Percentiles rank a stretch among this genome's conserved stretches.
These are phyloP conservation scores for Parotia lawesii DNA, from an alignment of 2,113 vertebrate genomes.

Conservation along the genomic window DNA sequence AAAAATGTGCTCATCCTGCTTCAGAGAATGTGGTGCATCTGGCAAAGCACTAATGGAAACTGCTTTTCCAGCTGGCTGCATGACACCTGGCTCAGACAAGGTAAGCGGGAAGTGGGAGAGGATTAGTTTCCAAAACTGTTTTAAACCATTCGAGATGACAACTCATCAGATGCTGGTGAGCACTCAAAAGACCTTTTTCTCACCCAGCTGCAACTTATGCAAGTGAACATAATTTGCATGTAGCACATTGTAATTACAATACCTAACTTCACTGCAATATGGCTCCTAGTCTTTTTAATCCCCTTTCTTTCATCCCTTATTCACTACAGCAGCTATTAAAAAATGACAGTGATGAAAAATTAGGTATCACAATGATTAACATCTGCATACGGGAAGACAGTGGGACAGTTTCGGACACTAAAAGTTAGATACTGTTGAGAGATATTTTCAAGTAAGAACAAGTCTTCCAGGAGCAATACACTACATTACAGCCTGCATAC, in stretches of 20 bases:
- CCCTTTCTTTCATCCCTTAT: background rate
- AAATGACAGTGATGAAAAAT: background rate
- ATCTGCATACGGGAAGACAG: background rate
- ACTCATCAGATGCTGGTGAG: background rate
- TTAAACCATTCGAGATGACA: background rate
- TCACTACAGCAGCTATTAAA: background rate
- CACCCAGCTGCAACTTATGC: background rate
- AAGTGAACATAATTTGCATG: background rate
- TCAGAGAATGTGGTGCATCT: background rate
- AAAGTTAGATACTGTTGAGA: background rate
- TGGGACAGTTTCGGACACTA: background rate
- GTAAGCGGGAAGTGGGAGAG: background rate
- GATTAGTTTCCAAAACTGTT: background rate
- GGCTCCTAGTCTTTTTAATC: background rate
- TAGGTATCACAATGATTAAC: background rate
- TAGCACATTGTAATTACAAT: background rate
- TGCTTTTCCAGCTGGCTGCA: conserved; percentile 31
- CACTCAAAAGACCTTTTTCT: background rate
- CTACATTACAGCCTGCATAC: background rate
- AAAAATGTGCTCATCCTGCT: background rate
- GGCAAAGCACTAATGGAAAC: conserved; percentile 5
- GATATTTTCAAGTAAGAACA: background rate
- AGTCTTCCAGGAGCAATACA: background rate
- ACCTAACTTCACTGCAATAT: background rate
- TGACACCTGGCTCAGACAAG: conserved; percentile 19